These are phyloP conservation scores for Pteruthius melanotis DNA, from an alignment of 2,113 vertebrate species.

Conservation along the genomic window DNA sequence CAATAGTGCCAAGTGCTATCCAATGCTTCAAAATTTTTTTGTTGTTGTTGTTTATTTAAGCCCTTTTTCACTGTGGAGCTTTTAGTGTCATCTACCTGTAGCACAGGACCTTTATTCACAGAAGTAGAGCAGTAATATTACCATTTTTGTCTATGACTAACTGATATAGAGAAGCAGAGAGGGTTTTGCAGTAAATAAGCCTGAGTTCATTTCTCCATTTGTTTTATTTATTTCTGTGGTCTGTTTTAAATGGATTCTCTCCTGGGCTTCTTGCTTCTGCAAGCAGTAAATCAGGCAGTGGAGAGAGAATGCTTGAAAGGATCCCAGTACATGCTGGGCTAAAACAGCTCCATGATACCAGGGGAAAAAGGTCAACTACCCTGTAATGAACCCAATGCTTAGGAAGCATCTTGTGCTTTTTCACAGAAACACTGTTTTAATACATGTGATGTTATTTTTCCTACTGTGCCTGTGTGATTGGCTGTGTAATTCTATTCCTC, in stretches of 20 bases:
- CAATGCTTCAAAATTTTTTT: neutral
- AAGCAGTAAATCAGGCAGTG: neutral
- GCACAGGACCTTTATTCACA: neutral
- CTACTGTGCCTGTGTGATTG: neutral
- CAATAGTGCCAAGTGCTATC: neutral
- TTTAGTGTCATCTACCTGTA: neutral
- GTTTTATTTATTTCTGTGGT: neutral
- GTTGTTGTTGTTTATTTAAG: neutral
- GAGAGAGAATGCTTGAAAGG: neutral
- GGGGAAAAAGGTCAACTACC: neutral
- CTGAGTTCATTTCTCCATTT: neutral
- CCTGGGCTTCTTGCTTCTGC: neutral
- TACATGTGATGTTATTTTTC: neutral
- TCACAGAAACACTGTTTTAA: neutral
- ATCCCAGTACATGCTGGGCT: neutral
- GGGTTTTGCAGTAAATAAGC: neutral
- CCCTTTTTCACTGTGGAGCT: neutral
- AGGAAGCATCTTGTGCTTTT: neutral
- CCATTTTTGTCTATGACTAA: neutral
- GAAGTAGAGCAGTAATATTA: neutral
- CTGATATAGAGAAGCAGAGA: neutral
- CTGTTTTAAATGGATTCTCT: neutral
- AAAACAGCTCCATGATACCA: neutral
- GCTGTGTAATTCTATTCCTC: neutral
- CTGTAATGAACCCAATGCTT: neutral